Conservation (phyloP, 2,113 vertebrate species). For the Sula dactylatra region DNA sequence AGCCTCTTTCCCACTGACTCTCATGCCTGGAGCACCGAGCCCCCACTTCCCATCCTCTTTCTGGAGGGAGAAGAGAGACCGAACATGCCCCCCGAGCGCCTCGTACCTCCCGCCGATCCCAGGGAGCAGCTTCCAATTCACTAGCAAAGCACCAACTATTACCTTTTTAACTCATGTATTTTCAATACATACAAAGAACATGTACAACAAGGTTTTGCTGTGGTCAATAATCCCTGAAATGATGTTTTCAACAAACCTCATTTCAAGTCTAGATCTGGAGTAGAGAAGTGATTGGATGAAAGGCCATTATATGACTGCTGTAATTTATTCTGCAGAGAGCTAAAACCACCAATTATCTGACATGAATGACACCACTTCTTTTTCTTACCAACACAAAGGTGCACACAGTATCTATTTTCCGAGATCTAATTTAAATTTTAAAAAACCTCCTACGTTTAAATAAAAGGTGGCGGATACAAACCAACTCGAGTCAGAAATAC, state of each 20-base stretch:
- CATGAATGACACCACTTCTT: conserved; percentile 74
- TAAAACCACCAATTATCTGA: conserved; percentile 71
- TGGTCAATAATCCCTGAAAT: conserved; percentile 65
- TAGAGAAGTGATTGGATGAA: conserved; percentile 63
- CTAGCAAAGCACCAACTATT: conserved; percentile 41
- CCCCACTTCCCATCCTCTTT: neutral
- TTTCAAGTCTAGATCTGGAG: conserved; percentile 63
- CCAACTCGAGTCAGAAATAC: conserved; percentile 10
- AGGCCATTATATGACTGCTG: conserved; percentile 53
- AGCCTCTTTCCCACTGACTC: neutral
- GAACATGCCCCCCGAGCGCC: neutral
- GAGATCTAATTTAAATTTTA: conserved; percentile 67
- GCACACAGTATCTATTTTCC: conserved; percentile 64
- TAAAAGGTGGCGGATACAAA: conserved; percentile 36
- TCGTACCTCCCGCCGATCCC: neutral
- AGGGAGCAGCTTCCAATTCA: conserved; percentile 8
- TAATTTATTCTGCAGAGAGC: conserved; percentile 64
- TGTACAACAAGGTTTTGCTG: conserved; percentile 67
- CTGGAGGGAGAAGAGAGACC: neutral
- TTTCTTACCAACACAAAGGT: conserved; percentile 70
- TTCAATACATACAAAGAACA: conserved; percentile 66
- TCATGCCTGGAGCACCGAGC: rapidly evolving
- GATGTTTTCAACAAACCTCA: conserved; percentile 66
- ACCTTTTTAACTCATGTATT: conserved; percentile 51
- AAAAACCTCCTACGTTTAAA: conserved; percentile 56